phyloP scores from a whole-genome alignment of 2,888 invertebrate genomes.

The Tipula lateralis region DNA sequence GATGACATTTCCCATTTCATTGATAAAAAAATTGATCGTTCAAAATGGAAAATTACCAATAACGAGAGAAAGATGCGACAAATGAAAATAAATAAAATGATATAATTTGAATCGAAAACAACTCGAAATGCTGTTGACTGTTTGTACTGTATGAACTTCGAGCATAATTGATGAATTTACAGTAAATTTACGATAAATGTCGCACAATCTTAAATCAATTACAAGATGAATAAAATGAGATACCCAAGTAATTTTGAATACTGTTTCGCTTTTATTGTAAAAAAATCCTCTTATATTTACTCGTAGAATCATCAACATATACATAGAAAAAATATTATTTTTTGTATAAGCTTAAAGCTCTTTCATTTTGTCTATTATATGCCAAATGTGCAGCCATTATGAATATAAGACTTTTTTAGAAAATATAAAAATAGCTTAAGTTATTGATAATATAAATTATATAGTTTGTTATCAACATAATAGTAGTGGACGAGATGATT shows the following conservation, averaged over 20 bases:
- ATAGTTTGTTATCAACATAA: too few relatives aligned
- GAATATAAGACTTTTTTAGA: too few relatives aligned
- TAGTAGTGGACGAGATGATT: too few relatives aligned
- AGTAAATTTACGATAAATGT: not conserved
- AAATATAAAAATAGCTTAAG: too few relatives aligned
- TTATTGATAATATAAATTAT: too few relatives aligned
- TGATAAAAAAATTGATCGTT: not conserved
- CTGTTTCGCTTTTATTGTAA: not conserved
- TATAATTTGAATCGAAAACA: not conserved
- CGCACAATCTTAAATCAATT: not conserved
- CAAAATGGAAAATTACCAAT: not conserved
- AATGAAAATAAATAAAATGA: not conserved
- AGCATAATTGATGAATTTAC: not conserved
- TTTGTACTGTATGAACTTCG: not conserved
- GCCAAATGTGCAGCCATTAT: too few relatives aligned
- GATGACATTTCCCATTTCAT: not conserved
- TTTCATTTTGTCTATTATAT: too few relatives aligned
- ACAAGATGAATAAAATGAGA: not conserved
- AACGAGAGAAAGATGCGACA: not conserved
- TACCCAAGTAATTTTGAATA: not conserved
- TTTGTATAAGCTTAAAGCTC: too few relatives aligned
- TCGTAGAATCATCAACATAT: too few relatives aligned
- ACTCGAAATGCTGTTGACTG: not conserved
- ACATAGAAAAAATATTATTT: too few relatives aligned
- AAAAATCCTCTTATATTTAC: not conserved